A percentile compares a stretch with the other conserved stretches of the same genome.
phyloP scores from a whole-genome alignment of 1,140 invertebrate species.

The Sycophila sp. region DNA sequence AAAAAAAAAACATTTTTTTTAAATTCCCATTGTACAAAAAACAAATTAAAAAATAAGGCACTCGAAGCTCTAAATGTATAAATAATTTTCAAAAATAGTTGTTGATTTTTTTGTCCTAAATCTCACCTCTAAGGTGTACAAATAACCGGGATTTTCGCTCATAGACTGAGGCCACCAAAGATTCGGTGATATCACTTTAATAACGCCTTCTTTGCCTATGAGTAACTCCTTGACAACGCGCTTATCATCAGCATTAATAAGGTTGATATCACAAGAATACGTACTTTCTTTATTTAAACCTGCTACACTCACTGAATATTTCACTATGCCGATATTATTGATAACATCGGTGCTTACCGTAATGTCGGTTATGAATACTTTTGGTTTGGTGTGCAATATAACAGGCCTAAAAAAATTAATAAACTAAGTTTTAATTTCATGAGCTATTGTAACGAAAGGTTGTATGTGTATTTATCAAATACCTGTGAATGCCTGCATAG shows the following conservation, averaged over 20 bases:
- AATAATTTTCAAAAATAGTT: too few species aligned
- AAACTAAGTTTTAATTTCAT: background rate
- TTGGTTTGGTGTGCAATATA: constrained; percentile 86
- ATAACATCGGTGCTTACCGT: constrained; percentile 77
- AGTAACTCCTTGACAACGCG: constrained; percentile 62
- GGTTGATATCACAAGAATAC: constrained; percentile 58
- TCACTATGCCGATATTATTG: constrained; percentile 67
- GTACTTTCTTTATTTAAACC: constrained; percentile 55
- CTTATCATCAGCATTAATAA: constrained; percentile 68
- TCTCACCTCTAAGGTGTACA: constrained; percentile 83
- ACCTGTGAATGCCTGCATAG: constrained; percentile 95
- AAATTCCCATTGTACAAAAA: too few species aligned
- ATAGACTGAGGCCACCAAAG: constrained; percentile 96
- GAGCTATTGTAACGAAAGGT: too few species aligned
- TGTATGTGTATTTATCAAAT: background rate
- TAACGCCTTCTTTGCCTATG: constrained; percentile 65
- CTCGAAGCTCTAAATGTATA: too few species aligned
- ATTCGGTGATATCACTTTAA: constrained; percentile 76
- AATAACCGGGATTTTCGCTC: constrained; percentile 82
- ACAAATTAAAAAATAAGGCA: too few species aligned
- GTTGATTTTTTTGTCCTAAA: too few species aligned
- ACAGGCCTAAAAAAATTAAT: constrained; percentile 73
- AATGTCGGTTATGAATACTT: constrained; percentile 85
- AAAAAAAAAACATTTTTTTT: too few species aligned
- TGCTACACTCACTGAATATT: constrained; percentile 60